Base-by-base conservation (phyloP, 2,888 invertebrate genomes). In the Tenodera sinensis region DNA sequence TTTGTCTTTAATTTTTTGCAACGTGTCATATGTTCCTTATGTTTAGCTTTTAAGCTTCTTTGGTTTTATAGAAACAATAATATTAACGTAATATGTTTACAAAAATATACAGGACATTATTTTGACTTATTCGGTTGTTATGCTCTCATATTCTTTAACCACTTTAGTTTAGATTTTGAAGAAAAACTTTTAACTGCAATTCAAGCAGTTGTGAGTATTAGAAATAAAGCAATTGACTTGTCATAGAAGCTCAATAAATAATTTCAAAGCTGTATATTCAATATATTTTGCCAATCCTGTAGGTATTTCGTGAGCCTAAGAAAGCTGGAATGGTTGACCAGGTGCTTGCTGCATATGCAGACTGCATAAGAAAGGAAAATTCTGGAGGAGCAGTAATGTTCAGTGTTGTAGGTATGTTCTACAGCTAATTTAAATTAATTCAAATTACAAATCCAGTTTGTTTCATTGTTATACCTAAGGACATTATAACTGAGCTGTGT, bases 331-430 rank as follows among this genome's bases (percentile, higher is more conserved):
- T 91, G 91, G 96, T 97, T 15, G 98, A 98, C 91, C 94, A 95
- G 92, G 95, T 98, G 90, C 94, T 98, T 90, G 93, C 94, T 86
- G 95, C 96, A 89, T 98, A 97, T 92, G 93, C 96, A 0, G 93
- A 93, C 87, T 94, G 94, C 87, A 94, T 96, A 89, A 94, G 93
- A 90, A 93, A 93, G 90, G 92, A 93, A 30, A 34, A 90, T 83
- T 84, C 88, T 91, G 89, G 94, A 91, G 98, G 98, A 8, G 98
- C 99, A 0, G 92, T 99, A 28, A 93, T 99, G 83, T 96, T 99
- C 91, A 98, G 99, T 93, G 99, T 99, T n/a, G 98, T 99, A 6
- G 97, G 97, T 94, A 91, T 92, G 92, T 91, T 88, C 89, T 71
- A 3, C 54, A 71, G 1, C 83, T 9, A 28, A 89, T 87, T 85